Percentiles rank a stretch among this genome's conserved stretches.
Conservation (phyloP, 2,797 vertebrate species). For the Eremophila alpestris region DNA sequence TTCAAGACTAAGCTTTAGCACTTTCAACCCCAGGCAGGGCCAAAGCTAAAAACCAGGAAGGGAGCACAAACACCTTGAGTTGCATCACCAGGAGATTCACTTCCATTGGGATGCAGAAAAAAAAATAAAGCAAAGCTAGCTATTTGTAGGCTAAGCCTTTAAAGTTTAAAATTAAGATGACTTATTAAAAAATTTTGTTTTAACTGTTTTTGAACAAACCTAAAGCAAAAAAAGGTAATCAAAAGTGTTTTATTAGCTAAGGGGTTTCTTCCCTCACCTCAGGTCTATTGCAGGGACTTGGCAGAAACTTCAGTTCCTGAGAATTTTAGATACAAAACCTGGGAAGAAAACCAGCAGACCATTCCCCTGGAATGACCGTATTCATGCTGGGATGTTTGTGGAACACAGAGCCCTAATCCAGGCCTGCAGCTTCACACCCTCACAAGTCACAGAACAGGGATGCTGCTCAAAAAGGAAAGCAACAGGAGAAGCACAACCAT, state of each 20-base stretch:
- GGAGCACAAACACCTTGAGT: neutral
- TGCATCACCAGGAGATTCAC: neutral
- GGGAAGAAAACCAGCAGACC: neutral
- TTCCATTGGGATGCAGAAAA: rapidly evolving
- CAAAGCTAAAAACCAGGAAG: neutral
- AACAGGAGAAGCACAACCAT: neutral
- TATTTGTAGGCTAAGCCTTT: neutral
- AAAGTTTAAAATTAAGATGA: neutral
- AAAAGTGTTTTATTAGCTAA: neutral
- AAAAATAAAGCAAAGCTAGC: neutral
- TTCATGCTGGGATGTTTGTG: rapidly evolving
- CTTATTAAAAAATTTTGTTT: neutral
- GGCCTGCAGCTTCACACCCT: neutral
- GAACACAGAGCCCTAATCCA: neutral
- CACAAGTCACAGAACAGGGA: rapidly evolving
- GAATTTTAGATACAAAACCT: neutral
- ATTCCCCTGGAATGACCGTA: rapidly evolving
- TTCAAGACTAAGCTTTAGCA: neutral
- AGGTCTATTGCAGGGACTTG: neutral
- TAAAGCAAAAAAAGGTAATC: neutral
- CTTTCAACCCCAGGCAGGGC: neutral
- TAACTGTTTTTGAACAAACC: neutral
- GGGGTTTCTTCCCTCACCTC: neutral
- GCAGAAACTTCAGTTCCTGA: neutral
- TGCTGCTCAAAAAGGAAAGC: neutral